These are phyloP conservation scores for Morpho deidamia DNA, from an alignment of 2,888 invertebrate genomes.

Conservation along the genomic window DNA sequence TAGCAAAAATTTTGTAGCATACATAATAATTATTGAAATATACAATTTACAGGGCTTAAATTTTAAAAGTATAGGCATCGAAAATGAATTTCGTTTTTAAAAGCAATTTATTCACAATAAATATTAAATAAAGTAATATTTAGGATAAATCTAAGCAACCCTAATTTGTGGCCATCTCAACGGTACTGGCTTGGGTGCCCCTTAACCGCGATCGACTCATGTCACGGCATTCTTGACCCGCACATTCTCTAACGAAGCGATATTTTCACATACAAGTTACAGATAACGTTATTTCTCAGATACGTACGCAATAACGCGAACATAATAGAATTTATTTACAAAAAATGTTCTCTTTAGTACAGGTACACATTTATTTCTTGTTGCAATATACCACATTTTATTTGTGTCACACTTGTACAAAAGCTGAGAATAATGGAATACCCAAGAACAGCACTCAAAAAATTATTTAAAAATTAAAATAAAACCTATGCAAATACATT, in stretches of 20 bases:
- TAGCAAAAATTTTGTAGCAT: too few species aligned
- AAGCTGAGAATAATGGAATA: background rate
- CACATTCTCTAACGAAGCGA: slow-evolving; percentile 32
- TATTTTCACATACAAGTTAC: slow-evolving; percentile 26
- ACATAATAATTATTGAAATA: too few species aligned
- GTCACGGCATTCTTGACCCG: slow-evolving; percentile 48
- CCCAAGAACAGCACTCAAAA: too few species aligned
- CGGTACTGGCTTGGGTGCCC: slow-evolving; percentile 2
- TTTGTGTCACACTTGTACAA: background rate
- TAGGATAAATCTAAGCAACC: background rate
- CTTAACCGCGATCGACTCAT: slow-evolving; percentile 31
- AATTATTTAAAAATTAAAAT: background rate
- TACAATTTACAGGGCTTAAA: too few species aligned
- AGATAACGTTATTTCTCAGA: slow-evolving; percentile 28
- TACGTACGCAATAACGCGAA: slow-evolving; percentile 7
- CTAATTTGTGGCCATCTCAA: slow-evolving; percentile 5
- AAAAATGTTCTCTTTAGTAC: slow-evolving; percentile 23
- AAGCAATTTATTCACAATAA: too few species aligned
- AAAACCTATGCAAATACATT: slow-evolving; percentile 8
- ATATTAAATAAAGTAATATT: too few species aligned
- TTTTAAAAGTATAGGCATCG: too few species aligned
- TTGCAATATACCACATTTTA: background rate
- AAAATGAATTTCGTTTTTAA: too few species aligned
- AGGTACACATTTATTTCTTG: slow-evolving; percentile 7
- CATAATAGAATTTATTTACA: slow-evolving; percentile 8